Conservation (phyloP, 1,140 invertebrate genomes). For the Platorchestia sp. region DNA sequence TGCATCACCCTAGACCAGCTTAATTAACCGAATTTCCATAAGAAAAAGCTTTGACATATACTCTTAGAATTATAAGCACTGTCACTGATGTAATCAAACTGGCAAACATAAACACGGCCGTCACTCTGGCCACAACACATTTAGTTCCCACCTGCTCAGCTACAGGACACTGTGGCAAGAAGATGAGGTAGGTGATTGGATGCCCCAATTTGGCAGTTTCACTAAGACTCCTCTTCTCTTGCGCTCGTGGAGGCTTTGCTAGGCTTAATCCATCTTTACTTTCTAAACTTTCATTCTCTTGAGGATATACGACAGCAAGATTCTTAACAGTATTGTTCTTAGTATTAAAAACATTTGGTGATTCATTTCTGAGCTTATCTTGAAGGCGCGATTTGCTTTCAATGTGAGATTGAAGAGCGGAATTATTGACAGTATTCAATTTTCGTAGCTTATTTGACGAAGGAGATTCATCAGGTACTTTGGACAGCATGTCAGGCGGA, state of each 20-base stretch:
- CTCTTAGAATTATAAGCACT: neutral
- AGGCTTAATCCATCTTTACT: neutral
- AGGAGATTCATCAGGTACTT: neutral
- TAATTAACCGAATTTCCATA: too few species aligned
- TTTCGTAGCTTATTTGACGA: neutral
- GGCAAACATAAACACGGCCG: too few species aligned
- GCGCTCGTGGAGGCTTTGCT: neutral
- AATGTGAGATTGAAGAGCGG: neutral
- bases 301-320: neutral
- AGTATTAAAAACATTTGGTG: neutral
- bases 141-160: constrained; percentile 33
- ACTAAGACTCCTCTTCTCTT: neutral
- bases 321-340: neutral
- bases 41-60: neutral
- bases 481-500: neutral
- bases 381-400: neutral
- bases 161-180: constrained; percentile 42
- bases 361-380: neutral
- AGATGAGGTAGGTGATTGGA: constrained; percentile 58
- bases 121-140: neutral
- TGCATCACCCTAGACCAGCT: neutral
- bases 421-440: neutral
- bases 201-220: constrained; percentile 2
- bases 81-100: too few species aligned
- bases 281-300: neutral